Evolutionary conservation across 2,888 invertebrate genomes (phyloP).

Genomic region (Tetheella fluctuosa): DNA sequence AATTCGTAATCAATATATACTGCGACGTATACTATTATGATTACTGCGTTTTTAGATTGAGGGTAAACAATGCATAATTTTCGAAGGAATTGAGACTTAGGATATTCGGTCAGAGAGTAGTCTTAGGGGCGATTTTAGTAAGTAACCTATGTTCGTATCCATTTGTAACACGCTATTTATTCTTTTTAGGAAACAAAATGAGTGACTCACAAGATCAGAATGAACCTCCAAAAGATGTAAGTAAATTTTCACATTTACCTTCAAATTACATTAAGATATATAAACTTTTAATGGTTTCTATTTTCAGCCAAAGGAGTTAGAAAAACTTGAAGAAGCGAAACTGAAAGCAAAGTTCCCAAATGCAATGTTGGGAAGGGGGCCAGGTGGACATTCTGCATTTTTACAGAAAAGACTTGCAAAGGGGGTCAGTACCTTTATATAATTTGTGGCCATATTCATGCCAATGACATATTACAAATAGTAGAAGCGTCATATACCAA

Average conservation of each 20-base stretch:
- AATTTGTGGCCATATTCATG: neutral
- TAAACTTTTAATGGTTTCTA: constrained; percentile 14
- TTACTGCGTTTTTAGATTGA: constrained; percentile 25
- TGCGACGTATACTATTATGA: neutral
- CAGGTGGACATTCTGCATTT: constrained; percentile 94
- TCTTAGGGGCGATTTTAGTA: no score
- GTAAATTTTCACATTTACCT: constrained; percentile 28
- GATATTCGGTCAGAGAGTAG: no score
- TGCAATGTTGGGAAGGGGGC: constrained; percentile 86
- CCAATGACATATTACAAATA: no score
- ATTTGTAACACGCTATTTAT: constrained; percentile 17
- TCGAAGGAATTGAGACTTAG: neutral
- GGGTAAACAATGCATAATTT: constrained; percentile 50
- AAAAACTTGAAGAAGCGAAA: constrained; percentile 96
- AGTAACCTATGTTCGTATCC: constrained; percentile 19
- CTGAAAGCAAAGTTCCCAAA: constrained; percentile 95
- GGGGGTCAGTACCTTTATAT: constrained; percentile 87
- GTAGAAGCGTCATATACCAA: no score
- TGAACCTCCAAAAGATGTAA: constrained; percentile 77
- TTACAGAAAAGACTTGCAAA: constrained; percentile 97
- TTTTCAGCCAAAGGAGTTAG: constrained; percentile 88
- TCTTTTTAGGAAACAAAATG: constrained; percentile 55
- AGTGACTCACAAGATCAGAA: constrained; percentile 74
- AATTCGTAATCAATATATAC: neutral
- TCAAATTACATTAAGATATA: neutral